Evolutionary conservation across 2,113 vertebrate genomes (phyloP).

Genomic region (Apteryx owenii): DNA sequence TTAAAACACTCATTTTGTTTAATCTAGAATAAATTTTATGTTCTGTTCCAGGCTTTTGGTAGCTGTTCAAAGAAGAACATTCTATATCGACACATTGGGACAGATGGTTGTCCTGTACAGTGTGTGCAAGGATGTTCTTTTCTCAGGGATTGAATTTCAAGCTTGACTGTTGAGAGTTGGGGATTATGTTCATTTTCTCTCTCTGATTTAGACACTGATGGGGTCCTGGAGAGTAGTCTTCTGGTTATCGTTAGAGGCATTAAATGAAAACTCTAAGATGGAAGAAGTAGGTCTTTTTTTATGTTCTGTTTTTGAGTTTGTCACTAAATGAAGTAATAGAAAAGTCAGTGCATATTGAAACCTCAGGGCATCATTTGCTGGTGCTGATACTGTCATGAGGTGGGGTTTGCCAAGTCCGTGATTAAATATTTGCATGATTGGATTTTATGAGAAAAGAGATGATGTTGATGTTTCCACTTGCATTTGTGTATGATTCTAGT

Average conservation of each 20-base stretch:
- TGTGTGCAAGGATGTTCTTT: constrained; percentile 32
- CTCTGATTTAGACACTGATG: background rate
- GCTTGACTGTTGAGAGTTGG: background rate
- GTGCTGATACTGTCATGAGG: constrained; percentile 18
- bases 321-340: background rate
- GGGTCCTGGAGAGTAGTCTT: background rate
- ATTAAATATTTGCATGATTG: constrained; percentile 28
- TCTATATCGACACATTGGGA: background rate
- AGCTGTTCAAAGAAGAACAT: background rate
- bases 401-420: constrained; percentile 6
- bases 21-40: background rate
- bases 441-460: constrained; percentile 11
- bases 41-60: background rate
- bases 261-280: background rate
- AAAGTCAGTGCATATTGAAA: constrained; percentile 22
- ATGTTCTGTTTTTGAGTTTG: constrained; percentile 20
- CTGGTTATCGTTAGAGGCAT: constrained; percentile 7
- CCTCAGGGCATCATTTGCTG: constrained; percentile 18
- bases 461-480: background rate
- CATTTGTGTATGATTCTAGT: background rate
- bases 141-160: constrained; percentile 6
- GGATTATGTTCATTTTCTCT: constrained; percentile 16
- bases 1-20: background rate
- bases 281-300: constrained; percentile 34
- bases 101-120: constrained; percentile 2